Conservation (phyloP, 2,888 invertebrate genomes). For the Rhagium mordax region DNA sequence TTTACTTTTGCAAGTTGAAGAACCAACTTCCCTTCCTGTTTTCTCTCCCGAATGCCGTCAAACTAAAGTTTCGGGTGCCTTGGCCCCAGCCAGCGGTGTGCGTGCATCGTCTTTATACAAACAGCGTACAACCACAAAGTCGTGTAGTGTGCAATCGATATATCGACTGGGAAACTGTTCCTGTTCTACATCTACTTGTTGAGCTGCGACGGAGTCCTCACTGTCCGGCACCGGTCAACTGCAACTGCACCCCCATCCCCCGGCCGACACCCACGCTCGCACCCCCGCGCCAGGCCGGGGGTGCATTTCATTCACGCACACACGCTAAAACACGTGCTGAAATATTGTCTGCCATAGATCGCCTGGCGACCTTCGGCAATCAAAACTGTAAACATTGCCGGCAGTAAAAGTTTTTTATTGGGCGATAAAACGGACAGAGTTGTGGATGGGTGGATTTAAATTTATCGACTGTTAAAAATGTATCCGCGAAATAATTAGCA, state of each 20-base stretch:
- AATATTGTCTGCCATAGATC: neutral
- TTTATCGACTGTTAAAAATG: slow-evolving; percentile 1
- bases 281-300: slow-evolving; percentile 57
- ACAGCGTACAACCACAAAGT: slow-evolving; percentile 32
- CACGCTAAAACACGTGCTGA: slow-evolving; percentile 47
- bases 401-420: slow-evolving; percentile 5
- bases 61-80: slow-evolving; percentile 45
- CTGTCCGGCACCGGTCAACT: slow-evolving; percentile 54
- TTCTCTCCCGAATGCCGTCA: slow-evolving; percentile 38
- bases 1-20: slow-evolving; percentile 30
- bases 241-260: slow-evolving; percentile 57
- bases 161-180: slow-evolving; percentile 67
- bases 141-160: slow-evolving; percentile 64
- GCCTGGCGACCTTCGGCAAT: slow-evolving; percentile 29
- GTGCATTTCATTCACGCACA: slow-evolving; percentile 65
- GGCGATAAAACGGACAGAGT: neutral
- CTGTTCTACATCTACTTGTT: slow-evolving; percentile 69
- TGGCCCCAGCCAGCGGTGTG: slow-evolving; percentile 45
- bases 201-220: slow-evolving; percentile 58
- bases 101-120: slow-evolving; percentile 48
- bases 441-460: slow-evolving; percentile 10
- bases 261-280: slow-evolving; percentile 57
- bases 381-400: neutral
- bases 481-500: neutral
- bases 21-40: slow-evolving; percentile 39